Base-by-base conservation (phyloP, 2,113 vertebrate species). In the Ptilorrhoa leucosticta region DNA sequence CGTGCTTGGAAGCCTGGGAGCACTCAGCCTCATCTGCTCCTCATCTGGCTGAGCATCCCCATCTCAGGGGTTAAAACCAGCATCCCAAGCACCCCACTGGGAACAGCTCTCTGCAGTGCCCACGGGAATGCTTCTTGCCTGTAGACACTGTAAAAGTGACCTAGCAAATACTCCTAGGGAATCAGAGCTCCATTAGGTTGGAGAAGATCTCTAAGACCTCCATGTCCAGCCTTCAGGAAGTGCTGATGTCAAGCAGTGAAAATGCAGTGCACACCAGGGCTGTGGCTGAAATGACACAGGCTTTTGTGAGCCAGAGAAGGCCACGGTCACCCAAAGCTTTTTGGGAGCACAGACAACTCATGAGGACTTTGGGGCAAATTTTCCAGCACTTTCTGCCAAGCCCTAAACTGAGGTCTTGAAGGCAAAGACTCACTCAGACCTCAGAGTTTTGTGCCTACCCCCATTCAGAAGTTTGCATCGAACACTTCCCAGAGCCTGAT, bases 241-340 rank as follows among this genome's bases (percentile, higher is more conserved):
- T 0, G 3, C 44, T 16, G 51, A 37, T 17, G 61, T 15, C 19
- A 37, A 37, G 40, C 31, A 9, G 37, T 3, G 39, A 35, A 17
- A 1, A 0, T 1, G 17, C 64, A 69, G n/a, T 33, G 13, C 1
- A 11, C 37, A 16, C 28, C 60, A 64, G 40, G 31, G 44, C 48
- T 69, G 5, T n/a, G 42, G 44, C 42, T 47, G 21, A 56, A 72
- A 27, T 0, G 2, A 8, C 58, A n/a, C 2, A 0, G 20, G 23
- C 20, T 60, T 54, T 8, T 47, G 31, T 11, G 23, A 76, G 3
- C 28, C 57, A 83, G 17, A 33, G 21, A 13, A 71, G 23, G 30
- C 20, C 13, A 31, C 30, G 35, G 12, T 30, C 35, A 37, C 42
- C 50, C 19, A 51, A 78, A 24, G 65, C 35, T 48, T 47, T 30